Conservation (phyloP, 64 coral and sea anemone species). For the Stichodactyla helianthus region DNA sequence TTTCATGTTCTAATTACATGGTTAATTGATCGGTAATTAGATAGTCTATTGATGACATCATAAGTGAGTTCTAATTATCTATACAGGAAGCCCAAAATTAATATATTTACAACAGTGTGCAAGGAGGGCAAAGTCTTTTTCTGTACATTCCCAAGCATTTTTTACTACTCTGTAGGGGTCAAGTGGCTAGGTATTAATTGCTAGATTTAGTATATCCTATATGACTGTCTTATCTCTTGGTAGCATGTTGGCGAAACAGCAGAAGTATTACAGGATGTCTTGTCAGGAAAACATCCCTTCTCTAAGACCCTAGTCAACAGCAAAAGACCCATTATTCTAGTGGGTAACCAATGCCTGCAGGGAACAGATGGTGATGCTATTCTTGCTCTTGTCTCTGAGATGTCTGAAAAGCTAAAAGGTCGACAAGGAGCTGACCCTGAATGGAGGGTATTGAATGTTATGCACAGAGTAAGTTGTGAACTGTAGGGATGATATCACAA, state of each 20-base stretch:
- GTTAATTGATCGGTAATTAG: too few relatives aligned
- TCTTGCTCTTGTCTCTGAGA: constrained; percentile 58
- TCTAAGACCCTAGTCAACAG: constrained; percentile 80
- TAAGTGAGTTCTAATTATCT: too few relatives aligned
- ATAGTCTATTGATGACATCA: too few relatives aligned
- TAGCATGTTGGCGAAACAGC: constrained; percentile 88
- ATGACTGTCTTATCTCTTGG: background rate
- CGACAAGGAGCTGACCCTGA: constrained; percentile 48
- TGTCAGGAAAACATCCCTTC: constrained; percentile 79
- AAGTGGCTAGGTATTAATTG: too few relatives aligned
- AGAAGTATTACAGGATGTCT: constrained; percentile 54
- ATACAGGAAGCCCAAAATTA: too few relatives aligned
- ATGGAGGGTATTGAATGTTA: constrained; percentile 93
- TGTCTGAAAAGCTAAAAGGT: constrained; percentile 78
- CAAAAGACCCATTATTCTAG: constrained; percentile 71
- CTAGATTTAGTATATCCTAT: background rate
- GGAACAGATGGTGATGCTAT: constrained; percentile 60
- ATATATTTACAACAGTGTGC: too few relatives aligned
- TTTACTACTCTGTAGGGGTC: too few relatives aligned
- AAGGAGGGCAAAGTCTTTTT: too few relatives aligned
- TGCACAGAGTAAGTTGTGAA: constrained; percentile 72
- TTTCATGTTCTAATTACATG: too few relatives aligned
- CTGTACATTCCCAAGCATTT: too few relatives aligned
- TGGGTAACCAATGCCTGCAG: constrained; percentile 83
- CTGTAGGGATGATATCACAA: too few relatives aligned